Evolutionary conservation across 2,113 vertebrate genomes (phyloP), one percentile per base, ranked within the genome.

Genomic region (Apodemus speciosus): DNA sequence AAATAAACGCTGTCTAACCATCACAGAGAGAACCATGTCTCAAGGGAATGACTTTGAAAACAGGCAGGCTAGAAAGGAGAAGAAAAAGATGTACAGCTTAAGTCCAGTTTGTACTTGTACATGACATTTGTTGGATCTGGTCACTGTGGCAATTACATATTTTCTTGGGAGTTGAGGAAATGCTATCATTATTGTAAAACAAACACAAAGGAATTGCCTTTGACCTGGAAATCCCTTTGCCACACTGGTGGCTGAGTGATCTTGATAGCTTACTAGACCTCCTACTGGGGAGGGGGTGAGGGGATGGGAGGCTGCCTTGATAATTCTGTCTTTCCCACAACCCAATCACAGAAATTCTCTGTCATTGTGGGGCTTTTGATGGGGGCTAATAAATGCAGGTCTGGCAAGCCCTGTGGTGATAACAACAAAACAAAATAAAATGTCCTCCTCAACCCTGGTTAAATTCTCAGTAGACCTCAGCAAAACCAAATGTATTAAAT

Each of bases 51-150:
- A 51, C 30, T 11, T 30, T 14, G 40, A 79, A 76, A 51, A 62
- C 35, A 62, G 66, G 4, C 20, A 84, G 66, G 8, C 21, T 53
- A 4, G 30, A 14, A 38, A 83, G 10, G 20, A 53, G 20, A n/a
- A 25, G 40, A n/a, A 38, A 4, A 0, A 0, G 8, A 68, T 2
- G 20, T 2, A 1, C 6, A 4, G 0, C 8, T 72, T 51, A n/a
- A 3, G 16, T 56, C 49, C 91, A 56, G 13, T 56, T 84, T 72
- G 72, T 27, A 25, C 58, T 76, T 64, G 58, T 71, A 40, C 68
- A 15, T 68, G 88, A 32, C 60, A 46, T 81, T 68, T 62, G 80
- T 81, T 18, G n/a, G 49, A 73, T n/a, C 1, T 13, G 2, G 32
- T 58, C 66, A 32, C 75, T 87, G 46, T n/a, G 46, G 56, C 93